A percentile compares a stretch with the other conserved stretches of the same genome.
These are phyloP conservation scores for Trididemnum clinides DNA, from an alignment of 23 tunicate genomes.

Conservation along the genomic window DNA sequence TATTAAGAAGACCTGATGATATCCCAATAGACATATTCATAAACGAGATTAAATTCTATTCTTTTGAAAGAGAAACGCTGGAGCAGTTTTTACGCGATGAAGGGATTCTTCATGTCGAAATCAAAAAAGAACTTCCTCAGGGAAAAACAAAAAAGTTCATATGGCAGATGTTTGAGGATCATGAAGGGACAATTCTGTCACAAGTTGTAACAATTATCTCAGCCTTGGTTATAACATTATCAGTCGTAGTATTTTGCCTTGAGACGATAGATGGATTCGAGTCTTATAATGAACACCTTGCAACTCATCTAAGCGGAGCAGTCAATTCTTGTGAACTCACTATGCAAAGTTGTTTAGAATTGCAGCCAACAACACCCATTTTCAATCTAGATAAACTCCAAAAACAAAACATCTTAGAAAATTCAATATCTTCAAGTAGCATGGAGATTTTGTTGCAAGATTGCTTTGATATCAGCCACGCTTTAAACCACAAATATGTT, in stretches of 20 bases:
- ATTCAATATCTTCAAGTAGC: too few species aligned
- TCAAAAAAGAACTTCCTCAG: conserved; percentile 50
- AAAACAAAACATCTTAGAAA: too few species aligned
- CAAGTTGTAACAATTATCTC: conserved; percentile 69
- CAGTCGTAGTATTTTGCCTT: conserved; percentile 91
- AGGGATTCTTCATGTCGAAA: conserved; percentile 64
- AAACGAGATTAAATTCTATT: conserved; percentile 80
- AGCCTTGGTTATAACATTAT: conserved; percentile 75
- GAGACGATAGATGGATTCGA: conserved; percentile 77
- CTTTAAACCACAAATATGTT: background rate
- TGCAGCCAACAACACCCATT: too few species aligned
- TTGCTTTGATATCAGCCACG: background rate
- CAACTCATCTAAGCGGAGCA: conserved; percentile 31
- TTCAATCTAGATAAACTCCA: too few species aligned
- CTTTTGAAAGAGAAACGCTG: conserved; percentile 56
- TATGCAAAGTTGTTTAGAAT: too few species aligned
- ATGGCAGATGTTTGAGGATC: conserved; percentile 89
- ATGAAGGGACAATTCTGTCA: conserved; percentile 55
- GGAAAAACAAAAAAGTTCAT: conserved; percentile 49
- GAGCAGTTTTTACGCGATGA: conserved; percentile 69
- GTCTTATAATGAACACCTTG: conserved; percentile 46
- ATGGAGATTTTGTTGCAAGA: background rate
- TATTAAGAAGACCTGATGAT: conserved; percentile 78
- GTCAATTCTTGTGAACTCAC: conserved; percentile 44
- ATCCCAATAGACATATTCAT: conserved; percentile 95